Percentiles rank a stretch among this genome's conserved stretches.
phyloP scores from a whole-genome alignment of 2,888 invertebrate genomes.

The Flabesymbios commensalis region DNA sequence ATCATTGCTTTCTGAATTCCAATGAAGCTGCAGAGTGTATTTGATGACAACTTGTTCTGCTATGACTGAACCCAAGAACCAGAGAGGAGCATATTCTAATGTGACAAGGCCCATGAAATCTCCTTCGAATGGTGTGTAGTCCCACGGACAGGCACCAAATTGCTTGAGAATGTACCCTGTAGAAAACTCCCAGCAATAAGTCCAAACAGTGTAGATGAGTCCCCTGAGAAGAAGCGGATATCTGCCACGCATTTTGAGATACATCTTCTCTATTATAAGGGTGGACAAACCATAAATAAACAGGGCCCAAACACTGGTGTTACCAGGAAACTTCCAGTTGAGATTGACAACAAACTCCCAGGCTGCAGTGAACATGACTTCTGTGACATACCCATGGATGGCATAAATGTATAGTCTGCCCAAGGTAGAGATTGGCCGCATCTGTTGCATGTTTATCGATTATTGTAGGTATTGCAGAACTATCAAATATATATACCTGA shows the following conservation, averaged over 20 bases:
- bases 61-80: slow-evolving; percentile 57
- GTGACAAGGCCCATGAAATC: slow-evolving; percentile 65
- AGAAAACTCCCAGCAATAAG: slow-evolving; percentile 64
- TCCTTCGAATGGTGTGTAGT: slow-evolving; percentile 63
- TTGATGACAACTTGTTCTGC: slow-evolving; percentile 38
- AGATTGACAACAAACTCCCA: slow-evolving; percentile 63
- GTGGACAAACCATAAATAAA: slow-evolving; percentile 63
- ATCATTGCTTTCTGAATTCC: too few relatives aligned
- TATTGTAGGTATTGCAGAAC: too few relatives aligned
- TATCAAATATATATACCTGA: too few relatives aligned
- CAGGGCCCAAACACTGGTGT: slow-evolving; percentile 64
- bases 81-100: slow-evolving; percentile 64
- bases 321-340: slow-evolving; percentile 62
- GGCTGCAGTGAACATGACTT: slow-evolving; percentile 64
- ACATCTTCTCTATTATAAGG: slow-evolving; percentile 62
- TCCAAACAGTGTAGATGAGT: slow-evolving; percentile 60
- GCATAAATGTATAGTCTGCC: slow-evolving; percentile 58
- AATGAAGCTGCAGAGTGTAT: slow-evolving; percentile 1
- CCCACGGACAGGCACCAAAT: slow-evolving; percentile 65
- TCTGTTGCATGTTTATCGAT: too few relatives aligned
- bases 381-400: slow-evolving; percentile 57
- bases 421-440: slow-evolving; percentile 31
- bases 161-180: slow-evolving; percentile 62
- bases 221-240: slow-evolving; percentile 60
- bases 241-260: slow-evolving; percentile 38